Conservation (phyloP, 2,888 invertebrate species). For the Tetragonula carbonaria region DNA sequence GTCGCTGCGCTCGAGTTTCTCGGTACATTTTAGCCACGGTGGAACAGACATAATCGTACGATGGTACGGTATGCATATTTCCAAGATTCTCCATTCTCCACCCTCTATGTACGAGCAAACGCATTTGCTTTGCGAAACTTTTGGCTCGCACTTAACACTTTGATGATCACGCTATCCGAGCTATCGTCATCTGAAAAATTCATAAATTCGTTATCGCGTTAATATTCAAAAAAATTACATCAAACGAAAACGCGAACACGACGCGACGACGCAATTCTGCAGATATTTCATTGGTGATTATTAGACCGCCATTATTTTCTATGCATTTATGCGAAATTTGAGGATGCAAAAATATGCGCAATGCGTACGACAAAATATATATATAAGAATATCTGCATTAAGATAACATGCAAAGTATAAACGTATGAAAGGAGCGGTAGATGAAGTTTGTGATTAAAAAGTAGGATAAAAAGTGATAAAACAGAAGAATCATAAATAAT, state of each 20-base stretch:
- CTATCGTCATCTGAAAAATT: constrained; percentile 4
- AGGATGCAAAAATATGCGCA: no score
- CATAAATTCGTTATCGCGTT: background rate
- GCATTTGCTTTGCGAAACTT: background rate
- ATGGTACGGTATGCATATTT: constrained; percentile 32
- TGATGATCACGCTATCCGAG: background rate
- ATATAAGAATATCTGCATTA: no score
- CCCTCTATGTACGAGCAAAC: background rate
- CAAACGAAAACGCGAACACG: background rate
- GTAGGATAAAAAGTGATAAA: no score
- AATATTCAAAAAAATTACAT: background rate
- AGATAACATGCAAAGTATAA: no score
- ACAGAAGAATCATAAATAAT: no score
- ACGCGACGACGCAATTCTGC: background rate
- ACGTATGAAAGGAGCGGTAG: no score
- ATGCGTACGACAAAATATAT: no score
- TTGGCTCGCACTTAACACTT: constrained; percentile 8
- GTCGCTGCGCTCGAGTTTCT: background rate
- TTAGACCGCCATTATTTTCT: no score
- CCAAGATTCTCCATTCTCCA: background rate
- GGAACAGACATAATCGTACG: constrained; percentile 3
- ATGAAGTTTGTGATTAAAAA: no score
- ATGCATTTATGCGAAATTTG: no score
- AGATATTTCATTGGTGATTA: no score
- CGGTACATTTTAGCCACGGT: background rate